Percentiles rank a stretch among this genome's conserved stretches.
Evolutionary conservation across 1,140 invertebrate species (phyloP).

Genomic region (Euura saliciscinereae): DNA sequence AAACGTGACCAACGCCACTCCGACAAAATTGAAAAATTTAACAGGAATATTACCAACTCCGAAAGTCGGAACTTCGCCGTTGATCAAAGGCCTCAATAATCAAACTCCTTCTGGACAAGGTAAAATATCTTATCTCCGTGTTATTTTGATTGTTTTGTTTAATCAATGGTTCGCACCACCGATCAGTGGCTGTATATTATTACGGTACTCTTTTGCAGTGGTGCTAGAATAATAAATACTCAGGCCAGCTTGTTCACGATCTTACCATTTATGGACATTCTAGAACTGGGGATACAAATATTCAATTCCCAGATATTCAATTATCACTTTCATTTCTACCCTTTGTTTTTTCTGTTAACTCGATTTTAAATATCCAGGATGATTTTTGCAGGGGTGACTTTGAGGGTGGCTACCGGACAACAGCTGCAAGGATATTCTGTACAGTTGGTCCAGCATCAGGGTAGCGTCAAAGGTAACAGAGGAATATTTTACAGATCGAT

Average conservation of each 20-base stretch:
- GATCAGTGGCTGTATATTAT: conserved; percentile 45
- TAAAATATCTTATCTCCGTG: conserved; percentile 19
- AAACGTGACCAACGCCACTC: conserved; percentile 18
- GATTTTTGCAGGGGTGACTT: conserved; percentile 51
- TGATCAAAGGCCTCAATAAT: conserved; percentile 49
- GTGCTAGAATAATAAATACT: conserved; percentile 46
- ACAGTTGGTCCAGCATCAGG: conserved; percentile 67
- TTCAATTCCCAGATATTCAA: no score
- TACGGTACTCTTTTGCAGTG: conserved; percentile 47
- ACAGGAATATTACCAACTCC: conserved; percentile 49
- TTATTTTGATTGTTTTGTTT: no score
- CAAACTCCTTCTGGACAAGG: conserved; percentile 46
- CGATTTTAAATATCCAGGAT: conserved; percentile 9
- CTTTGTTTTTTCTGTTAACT: not conserved
- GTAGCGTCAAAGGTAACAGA: conserved; percentile 62
- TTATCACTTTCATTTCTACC: no score
- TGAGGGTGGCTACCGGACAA: conserved; percentile 56
- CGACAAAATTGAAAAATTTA: conserved; percentile 49
- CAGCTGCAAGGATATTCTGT: conserved; percentile 61
- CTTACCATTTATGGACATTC: conserved; percentile 48
- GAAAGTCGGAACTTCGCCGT: conserved; percentile 54
- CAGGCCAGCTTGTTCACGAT: conserved; percentile 53
- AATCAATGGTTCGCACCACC: conserved; percentile 39
- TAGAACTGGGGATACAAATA: conserved; percentile 46
- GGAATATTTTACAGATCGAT: no score